Percentiles rank a stretch among this genome's conserved stretches.
Evolutionary conservation across 2,113 vertebrate genomes (phyloP).

Genomic region (Lampris incognitus): DNA sequence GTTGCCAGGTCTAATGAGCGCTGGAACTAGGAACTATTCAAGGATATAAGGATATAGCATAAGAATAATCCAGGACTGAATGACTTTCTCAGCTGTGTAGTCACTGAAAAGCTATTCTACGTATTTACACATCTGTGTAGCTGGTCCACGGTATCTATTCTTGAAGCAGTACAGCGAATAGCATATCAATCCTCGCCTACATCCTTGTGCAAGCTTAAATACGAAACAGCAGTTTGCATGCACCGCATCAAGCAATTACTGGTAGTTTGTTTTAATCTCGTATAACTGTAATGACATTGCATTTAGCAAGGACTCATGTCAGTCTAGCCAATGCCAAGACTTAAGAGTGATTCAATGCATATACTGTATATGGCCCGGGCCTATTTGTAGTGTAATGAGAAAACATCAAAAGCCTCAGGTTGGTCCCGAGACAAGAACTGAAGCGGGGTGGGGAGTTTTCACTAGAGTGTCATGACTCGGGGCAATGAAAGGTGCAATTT

Average conservation of each 20-base stretch:
- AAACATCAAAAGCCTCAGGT: constrained; percentile 74
- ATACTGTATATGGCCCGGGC: constrained; percentile 24
- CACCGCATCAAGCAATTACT: not conserved
- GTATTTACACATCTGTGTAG: not conserved
- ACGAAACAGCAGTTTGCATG: not conserved
- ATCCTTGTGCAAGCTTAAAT: not conserved
- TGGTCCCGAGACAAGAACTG: constrained; percentile 57
- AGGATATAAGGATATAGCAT: not conserved
- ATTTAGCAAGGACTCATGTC: not conserved
- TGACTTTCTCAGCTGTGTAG: not conserved
- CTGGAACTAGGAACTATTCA: constrained; percentile 3
- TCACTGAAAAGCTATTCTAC: too few relatives aligned
- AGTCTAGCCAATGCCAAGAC: constrained; percentile 30
- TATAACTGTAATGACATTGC: constrained; percentile 9
- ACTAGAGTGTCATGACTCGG: constrained; percentile 66
- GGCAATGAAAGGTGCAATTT: constrained; percentile 55
- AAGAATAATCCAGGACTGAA: not conserved
- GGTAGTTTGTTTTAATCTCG: constrained; percentile 14
- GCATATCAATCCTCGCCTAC: not conserved
- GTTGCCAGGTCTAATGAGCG: constrained; percentile 3
- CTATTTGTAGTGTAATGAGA: constrained; percentile 45
- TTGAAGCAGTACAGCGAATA: not conserved
- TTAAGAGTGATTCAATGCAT: constrained; percentile 4
- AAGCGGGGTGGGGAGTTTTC: constrained; percentile 69
- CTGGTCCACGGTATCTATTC: not conserved